phyloP scores from a whole-genome alignment of 2,888 invertebrate genomes.

The Tetragnatha montana region DNA sequence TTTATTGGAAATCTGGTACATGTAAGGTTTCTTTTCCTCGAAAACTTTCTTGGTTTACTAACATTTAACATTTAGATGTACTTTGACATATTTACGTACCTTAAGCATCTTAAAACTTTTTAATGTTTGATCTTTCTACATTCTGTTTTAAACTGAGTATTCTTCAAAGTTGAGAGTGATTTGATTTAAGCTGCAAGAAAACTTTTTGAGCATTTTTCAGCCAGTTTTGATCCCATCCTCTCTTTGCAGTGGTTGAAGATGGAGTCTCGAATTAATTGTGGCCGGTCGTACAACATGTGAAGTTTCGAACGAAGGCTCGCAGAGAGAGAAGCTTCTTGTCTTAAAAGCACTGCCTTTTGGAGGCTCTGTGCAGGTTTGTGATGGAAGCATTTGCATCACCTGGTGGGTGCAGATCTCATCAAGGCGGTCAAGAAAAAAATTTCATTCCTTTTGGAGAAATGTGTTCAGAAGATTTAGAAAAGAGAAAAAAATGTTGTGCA shows the following conservation, averaged over 20 bases:
- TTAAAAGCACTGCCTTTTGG: conserved; percentile 34
- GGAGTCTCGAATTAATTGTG: conserved; percentile 40
- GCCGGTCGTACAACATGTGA: conserved; percentile 51
- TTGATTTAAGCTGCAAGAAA: no score
- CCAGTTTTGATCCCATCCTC: not conserved
- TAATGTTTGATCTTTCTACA: no score
- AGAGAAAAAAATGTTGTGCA: conserved; percentile 28
- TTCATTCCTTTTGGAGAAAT: conserved; percentile 64
- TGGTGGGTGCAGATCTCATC: conserved; percentile 26
- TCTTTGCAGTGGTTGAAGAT: conserved; percentile 57
- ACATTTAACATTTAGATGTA: no score
- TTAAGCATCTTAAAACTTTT: no score
- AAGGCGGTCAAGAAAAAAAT: conserved; percentile 38
- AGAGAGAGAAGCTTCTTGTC: conserved; percentile 33
- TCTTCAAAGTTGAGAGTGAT: no score
- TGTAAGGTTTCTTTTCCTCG: no score
- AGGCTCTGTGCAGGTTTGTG: conserved; percentile 49
- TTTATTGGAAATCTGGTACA: no score
- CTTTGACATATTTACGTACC: no score
- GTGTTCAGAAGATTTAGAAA: conserved; percentile 57
- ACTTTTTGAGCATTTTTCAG: no score
- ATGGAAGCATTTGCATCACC: conserved; percentile 24
- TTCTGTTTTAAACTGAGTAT: no score
- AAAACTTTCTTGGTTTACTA: no score
- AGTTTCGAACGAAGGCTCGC: conserved; percentile 3